Percentiles rank a stretch among this genome's conserved stretches.
Conservation (phyloP, 2,797 vertebrate species). For the Sciaenops ocellatus region DNA sequence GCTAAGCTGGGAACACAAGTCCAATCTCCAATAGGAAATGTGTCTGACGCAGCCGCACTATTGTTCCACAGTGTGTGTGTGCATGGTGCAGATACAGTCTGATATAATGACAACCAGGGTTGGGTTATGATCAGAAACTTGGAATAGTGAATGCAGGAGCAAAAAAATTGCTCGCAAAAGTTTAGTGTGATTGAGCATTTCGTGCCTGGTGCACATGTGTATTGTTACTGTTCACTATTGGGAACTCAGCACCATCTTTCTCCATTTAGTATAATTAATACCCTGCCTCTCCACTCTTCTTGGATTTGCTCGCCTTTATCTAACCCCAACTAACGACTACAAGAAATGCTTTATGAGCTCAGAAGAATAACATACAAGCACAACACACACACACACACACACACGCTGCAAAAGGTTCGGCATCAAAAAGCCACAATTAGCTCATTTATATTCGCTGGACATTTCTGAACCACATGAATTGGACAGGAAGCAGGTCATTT, state of each 20-base stretch:
- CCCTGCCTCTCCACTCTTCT: slow-evolving; percentile 84
- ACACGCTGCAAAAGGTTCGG: slow-evolving; percentile 30
- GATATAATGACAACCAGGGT: slow-evolving; percentile 78
- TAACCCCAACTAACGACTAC: slow-evolving; percentile 79
- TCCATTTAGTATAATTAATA: slow-evolving; percentile 93
- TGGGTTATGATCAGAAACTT: slow-evolving; percentile 57
- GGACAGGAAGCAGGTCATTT: slow-evolving; percentile 83
- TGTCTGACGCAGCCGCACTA: slow-evolving; percentile 38
- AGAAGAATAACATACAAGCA: slow-evolving; percentile 82
- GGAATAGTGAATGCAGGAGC: background rate
- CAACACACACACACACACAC: slow-evolving; percentile 21
- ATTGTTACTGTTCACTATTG: slow-evolving; percentile 32
- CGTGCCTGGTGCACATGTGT: slow-evolving; percentile 45
- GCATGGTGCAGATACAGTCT: background rate
- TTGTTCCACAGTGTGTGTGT: slow-evolving; percentile 35
- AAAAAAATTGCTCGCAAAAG: slow-evolving; percentile 26
- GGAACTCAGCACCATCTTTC: slow-evolving; percentile 78
- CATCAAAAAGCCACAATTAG: slow-evolving; percentile 89
- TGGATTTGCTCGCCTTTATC: slow-evolving; percentile 81
- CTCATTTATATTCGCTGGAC: slow-evolving; percentile 85
- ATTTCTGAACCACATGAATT: slow-evolving; percentile 85
- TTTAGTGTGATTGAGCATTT: slow-evolving; percentile 26
- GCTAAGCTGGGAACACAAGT: slow-evolving; percentile 70
- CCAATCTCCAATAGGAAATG: slow-evolving; percentile 66
- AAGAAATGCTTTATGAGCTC: slow-evolving; percentile 84